Evolutionary conservation across 2,797 vertebrate species (phyloP), one percentile per base, ranked within the genome.

Genomic region (Melanotaenia parkinsoni): DNA sequence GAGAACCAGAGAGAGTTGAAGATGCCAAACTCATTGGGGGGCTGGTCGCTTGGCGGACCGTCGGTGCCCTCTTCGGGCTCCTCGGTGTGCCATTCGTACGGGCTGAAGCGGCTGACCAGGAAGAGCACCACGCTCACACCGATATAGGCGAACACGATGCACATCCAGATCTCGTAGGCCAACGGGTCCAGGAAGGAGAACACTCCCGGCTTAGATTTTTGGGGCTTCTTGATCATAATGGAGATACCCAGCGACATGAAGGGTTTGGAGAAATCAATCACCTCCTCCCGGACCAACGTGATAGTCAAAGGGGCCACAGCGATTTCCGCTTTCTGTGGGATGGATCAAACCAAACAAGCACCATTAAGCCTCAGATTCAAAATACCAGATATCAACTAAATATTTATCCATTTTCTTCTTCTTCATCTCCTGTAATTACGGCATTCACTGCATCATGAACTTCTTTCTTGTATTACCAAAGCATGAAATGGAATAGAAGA

Each of bases 121-220:
- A 98, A 98, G 83, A 98, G 96, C 92, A 98, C 97, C 91, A 98
- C 97, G 92, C 97, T 98, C 91, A 98, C 97, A 80, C 97, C 97
- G 88, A 98, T 98, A 88, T 98, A 98, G 92, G 97, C 97, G 90
- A 98, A 98, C 89, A 98, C 97, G 89, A 98, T 98, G 94, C 97
- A 98, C 97, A 98, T 98, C 97, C 97, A 98, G 87, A 98, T 98
- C 93, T 98, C 97, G 86, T 98, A 98, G 63, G 97, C 97, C 95
- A 98, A 93, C 74, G 97, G 97, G 86, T 98, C 97, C 95, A 98
- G 95, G 95, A 98, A 98, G 90, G 97, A 98, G 93, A 98, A 98
- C 59, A 98, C 97, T 75, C 97, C 97, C 93, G 37, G 37, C 10
- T 98, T 98, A 74, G 97, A 98, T 86, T 98, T 98, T 85, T 98